Evolutionary conservation across 2,888 invertebrate genomes (phyloP).

Genomic region (Rutpela maculata): DNA sequence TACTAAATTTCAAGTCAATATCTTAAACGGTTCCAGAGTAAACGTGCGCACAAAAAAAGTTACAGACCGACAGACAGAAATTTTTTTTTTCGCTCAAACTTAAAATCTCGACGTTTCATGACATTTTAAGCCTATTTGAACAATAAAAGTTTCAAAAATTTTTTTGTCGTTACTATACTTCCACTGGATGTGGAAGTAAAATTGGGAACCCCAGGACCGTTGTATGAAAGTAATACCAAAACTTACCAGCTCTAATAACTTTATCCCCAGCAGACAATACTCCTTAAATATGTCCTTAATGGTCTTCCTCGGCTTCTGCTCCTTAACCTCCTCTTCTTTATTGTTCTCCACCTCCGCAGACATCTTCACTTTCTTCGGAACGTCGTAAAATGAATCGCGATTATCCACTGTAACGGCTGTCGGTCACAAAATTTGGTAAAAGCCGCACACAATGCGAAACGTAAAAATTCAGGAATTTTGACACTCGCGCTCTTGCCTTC

Average conservation of each 20-base stretch:
- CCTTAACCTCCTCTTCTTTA: conserved; percentile 74
- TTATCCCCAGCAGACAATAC: conserved; percentile 78
- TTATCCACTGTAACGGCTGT: conserved; percentile 61
- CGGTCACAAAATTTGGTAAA: neutral
- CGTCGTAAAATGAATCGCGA: conserved; percentile 66
- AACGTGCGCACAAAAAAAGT: too few species aligned
- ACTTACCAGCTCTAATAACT: conserved; percentile 81
- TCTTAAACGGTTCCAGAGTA: too few species aligned
- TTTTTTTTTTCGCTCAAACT: too few species aligned
- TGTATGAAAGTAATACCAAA: neutral
- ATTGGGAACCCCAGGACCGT: neutral
- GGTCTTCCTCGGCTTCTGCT: conserved; percentile 68
- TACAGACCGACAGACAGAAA: too few species aligned
- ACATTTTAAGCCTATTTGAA: too few species aligned
- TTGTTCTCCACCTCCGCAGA: conserved; percentile 77
- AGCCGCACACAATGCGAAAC: neutral
- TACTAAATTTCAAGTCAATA: too few species aligned
- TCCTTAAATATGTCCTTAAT: conserved; percentile 73
- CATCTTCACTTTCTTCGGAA: conserved; percentile 76
- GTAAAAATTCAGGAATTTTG: neutral
- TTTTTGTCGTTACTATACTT: too few species aligned
- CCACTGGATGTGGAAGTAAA: too few species aligned
- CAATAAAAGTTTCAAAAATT: too few species aligned
- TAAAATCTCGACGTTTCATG: too few species aligned
- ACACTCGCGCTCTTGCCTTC: neutral